A percentile compares a stretch with the other conserved stretches of the same genome.
Conservation (phyloP, 2,888 invertebrate species). For the Oscheius sp. region DNA sequence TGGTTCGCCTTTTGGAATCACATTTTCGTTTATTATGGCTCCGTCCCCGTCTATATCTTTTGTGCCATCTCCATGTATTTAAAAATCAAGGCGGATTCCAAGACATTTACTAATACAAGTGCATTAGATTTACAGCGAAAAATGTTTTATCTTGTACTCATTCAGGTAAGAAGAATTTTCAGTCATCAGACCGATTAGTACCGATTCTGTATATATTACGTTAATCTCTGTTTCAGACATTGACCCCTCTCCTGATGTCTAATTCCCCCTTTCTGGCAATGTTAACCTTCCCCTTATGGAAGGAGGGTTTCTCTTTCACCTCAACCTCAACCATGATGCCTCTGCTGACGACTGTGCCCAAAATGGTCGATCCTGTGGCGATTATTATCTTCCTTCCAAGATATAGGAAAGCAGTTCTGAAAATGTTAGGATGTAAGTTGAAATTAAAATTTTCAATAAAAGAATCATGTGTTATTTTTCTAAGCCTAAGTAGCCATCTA, state of each 20-base stretch:
- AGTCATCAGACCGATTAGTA: no score
- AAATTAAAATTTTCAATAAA: no score
- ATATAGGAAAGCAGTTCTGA: background rate
- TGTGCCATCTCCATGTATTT: background rate
- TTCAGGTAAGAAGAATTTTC: background rate
- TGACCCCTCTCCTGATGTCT: background rate
- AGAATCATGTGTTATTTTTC: no score
- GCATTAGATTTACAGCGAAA: background rate
- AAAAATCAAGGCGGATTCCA: background rate
- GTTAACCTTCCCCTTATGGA: background rate
- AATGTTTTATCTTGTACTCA: background rate
- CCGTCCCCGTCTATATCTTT: background rate
- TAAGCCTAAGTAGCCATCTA: no score
- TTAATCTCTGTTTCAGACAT: background rate
- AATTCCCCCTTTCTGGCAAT: background rate
- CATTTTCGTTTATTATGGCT: background rate
- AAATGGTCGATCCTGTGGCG: background rate
- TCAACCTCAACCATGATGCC: conserved; percentile 1
- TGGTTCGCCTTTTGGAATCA: background rate
- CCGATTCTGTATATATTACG: no score
- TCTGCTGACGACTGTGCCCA: background rate
- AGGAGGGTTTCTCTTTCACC: background rate
- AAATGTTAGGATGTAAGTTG: conserved; percentile 3
- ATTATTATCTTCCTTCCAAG: background rate
- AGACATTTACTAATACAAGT: background rate